Evolutionary conservation across 2,797 vertebrate genomes (phyloP), one percentile per base, ranked within the genome.

Genomic region (Australoheros facetus): DNA sequence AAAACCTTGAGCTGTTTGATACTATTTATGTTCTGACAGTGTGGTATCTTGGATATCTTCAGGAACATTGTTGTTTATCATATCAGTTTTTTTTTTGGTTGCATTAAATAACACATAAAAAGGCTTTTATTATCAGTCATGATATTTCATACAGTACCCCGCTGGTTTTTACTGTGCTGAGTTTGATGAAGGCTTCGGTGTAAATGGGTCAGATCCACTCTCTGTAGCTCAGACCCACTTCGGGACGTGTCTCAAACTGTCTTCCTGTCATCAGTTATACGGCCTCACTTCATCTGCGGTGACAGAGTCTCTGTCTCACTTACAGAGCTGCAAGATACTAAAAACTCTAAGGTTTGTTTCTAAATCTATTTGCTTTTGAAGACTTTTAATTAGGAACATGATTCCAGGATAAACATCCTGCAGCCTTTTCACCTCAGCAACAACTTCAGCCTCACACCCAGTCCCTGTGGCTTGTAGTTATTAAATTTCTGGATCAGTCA

Each of bases 361-460:
- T 84, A 82, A 81, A 84, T 85, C 75, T 81, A 81, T 88, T 88
- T 86, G 83, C 79, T 88, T 84, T 82, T 58, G 71, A 75, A 85
- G 56, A 45, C 56, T 74, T 89, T 91, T 85, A 83, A 88, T 89
- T 91, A 86, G 80, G 26, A 83, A 54, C 73, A 60, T 77, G 80
- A 92, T 88, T 87, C 80, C 84, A 85, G 89, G 88, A 90, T 75
- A 84, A 90, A 92, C 81, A 91, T 76, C 84, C 75, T 76, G 79
- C 51, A 77, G 84, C 32, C 13, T n/a, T 17, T 30, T 16, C 45
- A n/a, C 11, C 10, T 1, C 64, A 13, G 2, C 34, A 17, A 14
- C 32, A 53, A 3, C 34, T 74, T 56, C 12, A 77, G 51, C 57
- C 66, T 55, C n/a, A 32, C 56, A 4, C 19, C 55, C 14, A 3